Evolutionary conservation across 2,113 vertebrate species (phyloP).

Genomic region (Edolisoma coerulescens): DNA sequence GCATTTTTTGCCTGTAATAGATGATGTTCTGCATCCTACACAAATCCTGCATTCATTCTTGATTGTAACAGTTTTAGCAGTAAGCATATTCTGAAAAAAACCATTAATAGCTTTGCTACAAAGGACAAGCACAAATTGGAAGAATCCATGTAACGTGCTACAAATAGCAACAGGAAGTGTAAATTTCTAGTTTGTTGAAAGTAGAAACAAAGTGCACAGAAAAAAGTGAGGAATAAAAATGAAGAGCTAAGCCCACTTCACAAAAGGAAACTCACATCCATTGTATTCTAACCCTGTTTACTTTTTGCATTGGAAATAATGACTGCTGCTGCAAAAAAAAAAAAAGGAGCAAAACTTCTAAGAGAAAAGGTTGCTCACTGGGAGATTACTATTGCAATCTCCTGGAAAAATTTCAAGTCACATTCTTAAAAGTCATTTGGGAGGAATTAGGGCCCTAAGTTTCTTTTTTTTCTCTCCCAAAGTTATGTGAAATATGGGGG

Average conservation of each 20-base stretch:
- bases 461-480: not conserved
- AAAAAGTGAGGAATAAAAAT: not conserved
- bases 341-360: not conserved
- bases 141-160: not conserved
- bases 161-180: not conserved
- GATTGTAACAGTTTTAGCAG: not conserved
- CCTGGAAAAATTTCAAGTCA: not conserved
- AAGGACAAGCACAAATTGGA: not conserved
- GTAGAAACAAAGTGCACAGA: not conserved
- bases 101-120: not conserved
- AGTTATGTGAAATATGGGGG: not conserved
- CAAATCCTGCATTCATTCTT: not conserved
- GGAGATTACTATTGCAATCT: not conserved
- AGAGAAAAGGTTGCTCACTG: not conserved
- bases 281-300: not conserved
- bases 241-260: not conserved
- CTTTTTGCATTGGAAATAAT: not conserved
- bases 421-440: not conserved
- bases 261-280: not conserved
- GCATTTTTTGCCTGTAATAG: not conserved
- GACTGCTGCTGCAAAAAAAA: not conserved
- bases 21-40: not conserved
- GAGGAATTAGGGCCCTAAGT: not conserved
- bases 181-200: not conserved
- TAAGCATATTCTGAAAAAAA: not conserved